Evolutionary conservation across 2,888 invertebrate species (phyloP), one percentile per base, ranked within the genome.

Genomic region (Gryllus longicercus): DNA sequence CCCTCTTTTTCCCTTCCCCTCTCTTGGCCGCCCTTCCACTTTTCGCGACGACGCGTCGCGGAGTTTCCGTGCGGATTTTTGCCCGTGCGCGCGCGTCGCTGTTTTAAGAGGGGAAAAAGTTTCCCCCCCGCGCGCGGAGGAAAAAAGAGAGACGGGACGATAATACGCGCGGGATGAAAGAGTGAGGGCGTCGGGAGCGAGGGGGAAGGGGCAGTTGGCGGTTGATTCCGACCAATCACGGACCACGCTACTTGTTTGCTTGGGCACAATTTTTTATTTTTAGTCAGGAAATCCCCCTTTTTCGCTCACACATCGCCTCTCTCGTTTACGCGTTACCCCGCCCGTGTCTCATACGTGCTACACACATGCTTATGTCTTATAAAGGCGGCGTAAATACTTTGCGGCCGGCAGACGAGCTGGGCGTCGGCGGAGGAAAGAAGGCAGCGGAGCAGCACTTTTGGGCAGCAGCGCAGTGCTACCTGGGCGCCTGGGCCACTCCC

Each of bases 71-170:
- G 80, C 80, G 79, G 80, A 79, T 80, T 82, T 82, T 82, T 82
- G 80, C 82, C 63, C 51, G 81, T 79, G 74, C 82, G 79, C 80
- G 82, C 82, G 79, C 82, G 80, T 50, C 78, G 80, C 80, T 78
- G 78, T 80, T 80, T 80, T 50, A 77, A 77, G 77, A 50, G 77
- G 50, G 77, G 49, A 78, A 80, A 80, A 80, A 78, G 76, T 78
- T 38, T 38, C 38, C 38, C 38, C 38, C 38, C 38, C 38, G 51
- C 78, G 75, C 51, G 78, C 11, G 23, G 49, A 49, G 50, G 25
- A 75, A 80, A 80, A 80, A 80, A 78, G 51, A 51, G 80, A 75
- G 77, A 77, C 77, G 49, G 78, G 78, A 78, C 75, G 78, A 80
- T 80, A 78, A 80, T 80, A 75, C 77, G 74, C 38, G 74, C 50